Evolutionary conservation across 2,888 invertebrate genomes (phyloP).

Genomic region (Gnatocerus cornutus): DNA sequence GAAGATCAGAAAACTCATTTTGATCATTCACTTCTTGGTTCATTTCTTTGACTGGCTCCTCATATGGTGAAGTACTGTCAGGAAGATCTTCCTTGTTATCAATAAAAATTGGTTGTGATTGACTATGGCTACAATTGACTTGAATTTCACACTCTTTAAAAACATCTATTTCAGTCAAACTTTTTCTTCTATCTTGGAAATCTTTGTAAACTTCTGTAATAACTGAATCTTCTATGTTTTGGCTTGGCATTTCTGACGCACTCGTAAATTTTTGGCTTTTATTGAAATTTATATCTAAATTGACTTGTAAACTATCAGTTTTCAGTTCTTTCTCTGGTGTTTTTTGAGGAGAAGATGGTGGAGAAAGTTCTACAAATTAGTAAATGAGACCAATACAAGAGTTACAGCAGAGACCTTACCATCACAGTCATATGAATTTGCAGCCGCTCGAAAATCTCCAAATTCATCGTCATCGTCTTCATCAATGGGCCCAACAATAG

Average conservation of each 20-base stretch:
- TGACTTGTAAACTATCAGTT: constrained; percentile 36
- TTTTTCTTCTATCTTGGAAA: constrained; percentile 63
- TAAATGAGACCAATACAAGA: neutral
- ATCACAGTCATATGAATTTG: constrained; percentile 67
- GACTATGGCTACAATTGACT: constrained; percentile 43
- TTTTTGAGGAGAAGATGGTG: constrained; percentile 53
- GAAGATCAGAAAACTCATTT: too few species aligned
- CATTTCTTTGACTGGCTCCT: neutral
- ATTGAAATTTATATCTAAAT: constrained; percentile 50
- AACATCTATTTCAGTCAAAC: constrained; percentile 3
- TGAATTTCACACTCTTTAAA: constrained; percentile 11
- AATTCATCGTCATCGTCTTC: constrained; percentile 75
- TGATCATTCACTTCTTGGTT: too few species aligned
- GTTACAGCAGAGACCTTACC: constrained; percentile 55
- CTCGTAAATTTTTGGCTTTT: constrained; percentile 36
- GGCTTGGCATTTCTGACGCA: constrained; percentile 41
- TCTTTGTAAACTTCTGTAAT: constrained; percentile 56
- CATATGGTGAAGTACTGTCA: neutral
- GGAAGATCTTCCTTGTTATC: constrained; percentile 1
- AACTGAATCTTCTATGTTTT: constrained; percentile 43
- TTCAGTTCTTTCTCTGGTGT: constrained; percentile 51
- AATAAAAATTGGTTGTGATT: constrained; percentile 29
- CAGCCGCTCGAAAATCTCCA: constrained; percentile 75
- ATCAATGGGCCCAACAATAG: constrained; percentile 71
- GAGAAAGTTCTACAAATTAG: constrained; percentile 49